These are phyloP conservation scores for Mesoligia furuncula DNA, from an alignment of 2,888 invertebrate species.

Conservation along the genomic window DNA sequence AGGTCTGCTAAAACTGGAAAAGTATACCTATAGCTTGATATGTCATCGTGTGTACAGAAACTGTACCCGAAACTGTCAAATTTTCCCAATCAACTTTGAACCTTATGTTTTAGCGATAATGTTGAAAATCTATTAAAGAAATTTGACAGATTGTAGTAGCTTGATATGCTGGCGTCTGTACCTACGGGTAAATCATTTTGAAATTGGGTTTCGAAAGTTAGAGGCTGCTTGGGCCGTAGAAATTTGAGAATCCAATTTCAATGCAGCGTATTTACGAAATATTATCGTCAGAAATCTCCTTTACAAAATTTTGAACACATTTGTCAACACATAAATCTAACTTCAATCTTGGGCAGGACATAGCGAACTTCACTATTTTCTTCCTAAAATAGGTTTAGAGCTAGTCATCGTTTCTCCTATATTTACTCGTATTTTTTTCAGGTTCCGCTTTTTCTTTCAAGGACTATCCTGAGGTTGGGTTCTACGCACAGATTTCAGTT, in stretches of 20 bases:
- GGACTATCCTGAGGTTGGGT: too few species aligned
- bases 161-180: too few species aligned
- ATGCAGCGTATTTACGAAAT: neutral
- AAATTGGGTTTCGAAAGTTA: neutral
- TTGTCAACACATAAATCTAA: neutral
- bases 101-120: too few species aligned
- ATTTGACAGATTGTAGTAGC: too few species aligned
- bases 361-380: neutral
- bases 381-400: neutral
- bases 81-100: too few species aligned
- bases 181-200: neutral
- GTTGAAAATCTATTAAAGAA: too few species aligned
- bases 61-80: too few species aligned
- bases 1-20: neutral
- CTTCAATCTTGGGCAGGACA: neutral
- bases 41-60: neutral
- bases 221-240: neutral
- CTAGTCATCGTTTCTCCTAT: neutral
- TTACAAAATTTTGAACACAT: neutral
- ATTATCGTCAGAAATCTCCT: neutral
- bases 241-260: neutral
- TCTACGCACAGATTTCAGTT: neutral
- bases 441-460: too few species aligned
- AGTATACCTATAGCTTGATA: neutral
- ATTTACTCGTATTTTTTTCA: too few species aligned